Evolutionary conservation across 2,888 invertebrate genomes (phyloP).

Genomic region (Xestia c-nigrum): DNA sequence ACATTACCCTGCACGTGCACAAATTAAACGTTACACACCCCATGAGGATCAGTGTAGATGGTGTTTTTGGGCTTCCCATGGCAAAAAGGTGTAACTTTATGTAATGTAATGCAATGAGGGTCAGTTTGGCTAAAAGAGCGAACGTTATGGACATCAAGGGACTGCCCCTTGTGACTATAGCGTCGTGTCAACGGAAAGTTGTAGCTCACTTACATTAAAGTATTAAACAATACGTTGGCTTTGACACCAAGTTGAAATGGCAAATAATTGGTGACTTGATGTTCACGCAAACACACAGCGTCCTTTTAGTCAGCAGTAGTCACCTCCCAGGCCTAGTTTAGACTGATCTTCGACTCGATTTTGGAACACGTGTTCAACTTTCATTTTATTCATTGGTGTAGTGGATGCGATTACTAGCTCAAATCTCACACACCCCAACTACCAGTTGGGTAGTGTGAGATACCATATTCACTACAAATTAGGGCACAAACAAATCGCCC

Average conservation of each 20-base stretch:
- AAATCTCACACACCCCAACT: background rate
- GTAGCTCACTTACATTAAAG: no score
- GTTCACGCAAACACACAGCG: background rate
- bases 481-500: background rate
- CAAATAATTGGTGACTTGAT: background rate
- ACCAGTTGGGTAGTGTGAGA: no score
- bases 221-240: background rate
- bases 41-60: background rate
- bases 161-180: background rate
- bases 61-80: background rate
- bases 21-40: background rate
- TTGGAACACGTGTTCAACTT: background rate
- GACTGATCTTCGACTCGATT: background rate
- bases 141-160: background rate
- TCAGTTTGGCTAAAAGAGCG: background rate
- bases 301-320: background rate
- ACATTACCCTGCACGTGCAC: background rate
- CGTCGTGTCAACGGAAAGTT: background rate
- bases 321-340: background rate
- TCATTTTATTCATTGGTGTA: no score
- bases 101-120: conserved; percentile 5
- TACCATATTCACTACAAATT: background rate
- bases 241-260: background rate
- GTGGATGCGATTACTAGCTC: no score
- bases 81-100: background rate